Evolutionary conservation across 2,888 invertebrate species (phyloP), one percentile per base, ranked within the genome.

Genomic region (Schizaphis graminum): DNA sequence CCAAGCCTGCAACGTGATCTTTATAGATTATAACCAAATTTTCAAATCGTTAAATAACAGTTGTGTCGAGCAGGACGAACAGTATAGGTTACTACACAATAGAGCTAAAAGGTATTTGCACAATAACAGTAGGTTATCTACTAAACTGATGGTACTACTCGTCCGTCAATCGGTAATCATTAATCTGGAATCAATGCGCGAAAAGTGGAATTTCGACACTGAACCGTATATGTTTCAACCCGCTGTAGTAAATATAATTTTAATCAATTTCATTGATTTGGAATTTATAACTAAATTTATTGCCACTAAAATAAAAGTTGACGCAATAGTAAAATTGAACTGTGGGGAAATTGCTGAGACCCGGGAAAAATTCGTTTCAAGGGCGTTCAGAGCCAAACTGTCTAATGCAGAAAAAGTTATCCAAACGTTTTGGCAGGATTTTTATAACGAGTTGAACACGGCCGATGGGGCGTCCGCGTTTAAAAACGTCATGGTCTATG

Each of bases 351-450:
- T 93, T 2, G 49, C 77, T n/a, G 56, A 44, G 10, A 21, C 56
- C n/a, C 49, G 93, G 10, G 77, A 89, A 24, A 89, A 89, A n/a
- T 93, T 93, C 21, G 89, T 93, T 16, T 53, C 93, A 8, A 56
- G 8, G 21, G 56, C 47, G 24, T 21, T n/a, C 26, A 56, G 28
- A 8, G 56, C 21, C 44, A n/a, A 89, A 56, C 93, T 7, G 13
- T 21, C 10, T 24, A 13, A 7, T 1, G 8, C 0, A 1, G 47
- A n/a, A 16, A 26, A 77, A 5, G 24, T 10, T 0, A 47, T 89
- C 26, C 89, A 24, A 41, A 3, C 3, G 5, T 93, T 93, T 84
- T 93, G 93, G 93, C 44, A 24, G 3, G 28, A 56, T 57, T 56
- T 93, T 10, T 3, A 53, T 3, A 3, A 47, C 5, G 44, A 4